Evolutionary conservation across 2,113 vertebrate genomes (phyloP), one percentile per base, ranked within the genome.

Genomic region (Atrichornis clamosus): DNA sequence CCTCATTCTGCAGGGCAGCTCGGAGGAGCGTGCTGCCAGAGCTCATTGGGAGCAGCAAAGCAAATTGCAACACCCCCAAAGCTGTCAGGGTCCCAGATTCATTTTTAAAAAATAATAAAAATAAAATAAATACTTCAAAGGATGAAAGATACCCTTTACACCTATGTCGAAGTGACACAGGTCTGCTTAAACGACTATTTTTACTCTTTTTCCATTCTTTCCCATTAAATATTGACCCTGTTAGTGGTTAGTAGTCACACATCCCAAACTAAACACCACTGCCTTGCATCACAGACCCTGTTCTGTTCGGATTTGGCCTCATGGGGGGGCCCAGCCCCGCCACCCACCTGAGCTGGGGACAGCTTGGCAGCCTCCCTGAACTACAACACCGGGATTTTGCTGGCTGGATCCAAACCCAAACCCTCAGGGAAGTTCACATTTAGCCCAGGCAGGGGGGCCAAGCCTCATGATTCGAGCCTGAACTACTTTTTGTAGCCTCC

Each of bases 161-260:
- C 11, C 24, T 63, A 52, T 10, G 13, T 1, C 37, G n/a, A 81
- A 70, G 75, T 27, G n/a, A 87, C 85, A 81, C 37, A 23, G 23
- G 11, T 42, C 63, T 86, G 67, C 74, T 39, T 27, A 50, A 93
- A 70, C 19, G 64, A 32, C 68, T 83, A 50, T 68, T 96, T 95
- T 92, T 82, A n/a, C 50, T 77, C 27, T 58, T 96, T 95, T 88
- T 74, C 74, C 84, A 55, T 81, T 67, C 63, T 95, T 62, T 94
- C 85, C 69, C 94, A 83, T 92, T 94, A 96, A 96, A 95, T 95
- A 93, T 92, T 96, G 90, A 87, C 89, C 91, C 85, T 83, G 91
- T 37, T 63, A 30, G 94, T 76, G 87, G 92, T 89, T 64, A 68
- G 85, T 7, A 81, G 69, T 82, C 92, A 84, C 77, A 91, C 59